phyloP scores from a whole-genome alignment of 2,888 invertebrate genomes.

The Papilio protenor region DNA sequence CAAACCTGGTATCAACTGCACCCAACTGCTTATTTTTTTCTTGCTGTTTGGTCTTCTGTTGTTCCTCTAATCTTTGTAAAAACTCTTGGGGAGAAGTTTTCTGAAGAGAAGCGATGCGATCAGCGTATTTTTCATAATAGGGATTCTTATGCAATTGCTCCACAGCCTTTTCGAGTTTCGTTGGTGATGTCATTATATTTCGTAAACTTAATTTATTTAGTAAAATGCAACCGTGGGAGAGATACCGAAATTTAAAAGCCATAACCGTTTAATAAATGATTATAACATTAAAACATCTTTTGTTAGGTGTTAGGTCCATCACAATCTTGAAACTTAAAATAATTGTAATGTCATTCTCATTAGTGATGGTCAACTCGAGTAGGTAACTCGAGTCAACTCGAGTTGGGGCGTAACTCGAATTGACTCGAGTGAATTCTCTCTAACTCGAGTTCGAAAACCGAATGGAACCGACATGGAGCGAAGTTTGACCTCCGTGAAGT shows the following conservation, averaged over 20 bases:
- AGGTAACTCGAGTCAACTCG: no score
- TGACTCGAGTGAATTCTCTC: no score
- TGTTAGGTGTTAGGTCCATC: not conserved
- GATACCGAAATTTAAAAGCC: constrained; percentile 49
- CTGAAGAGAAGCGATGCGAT: constrained; percentile 89
- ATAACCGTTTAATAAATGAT: constrained; percentile 47
- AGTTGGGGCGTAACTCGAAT: no score
- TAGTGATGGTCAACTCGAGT: no score
- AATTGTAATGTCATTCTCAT: not conserved
- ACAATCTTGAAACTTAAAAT: not conserved
- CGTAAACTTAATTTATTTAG: constrained; percentile 47
- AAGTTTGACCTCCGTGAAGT: no score
- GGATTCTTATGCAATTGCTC: constrained; percentile 88
- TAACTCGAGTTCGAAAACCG: no score
- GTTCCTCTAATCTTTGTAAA: constrained; percentile 84
- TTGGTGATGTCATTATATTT: constrained; percentile 68
- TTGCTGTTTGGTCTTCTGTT: constrained; percentile 65
- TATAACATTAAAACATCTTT: not conserved
- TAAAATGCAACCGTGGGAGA: constrained; percentile 42
- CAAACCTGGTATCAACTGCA: constrained; percentile 71
- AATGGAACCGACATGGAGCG: no score
- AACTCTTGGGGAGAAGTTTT: constrained; percentile 91
- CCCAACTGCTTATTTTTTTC: constrained; percentile 69
- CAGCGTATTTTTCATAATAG: constrained; percentile 92
- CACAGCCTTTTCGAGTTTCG: constrained; percentile 75